Conservation (phyloP, 2,113 vertebrate species). For the Platysteira castanea region DNA sequence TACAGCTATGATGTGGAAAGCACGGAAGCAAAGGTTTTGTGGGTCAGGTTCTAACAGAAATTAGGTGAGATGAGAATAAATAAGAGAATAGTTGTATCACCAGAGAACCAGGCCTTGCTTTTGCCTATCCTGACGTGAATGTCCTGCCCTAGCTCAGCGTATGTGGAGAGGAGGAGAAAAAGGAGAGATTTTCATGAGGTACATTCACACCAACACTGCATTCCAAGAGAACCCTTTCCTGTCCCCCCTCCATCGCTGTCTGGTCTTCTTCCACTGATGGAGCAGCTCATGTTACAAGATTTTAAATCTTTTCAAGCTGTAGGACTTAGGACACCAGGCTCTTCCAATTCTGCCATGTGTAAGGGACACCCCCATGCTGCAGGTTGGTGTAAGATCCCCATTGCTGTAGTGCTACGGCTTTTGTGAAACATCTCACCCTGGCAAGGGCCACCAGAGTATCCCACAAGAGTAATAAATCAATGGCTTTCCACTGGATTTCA, state of each 20-base stretch:
- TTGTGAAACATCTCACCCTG: neutral
- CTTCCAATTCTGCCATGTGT: neutral
- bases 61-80: neutral
- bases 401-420: neutral
- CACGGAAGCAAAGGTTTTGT: neutral
- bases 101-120: neutral
- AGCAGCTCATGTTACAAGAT: rapidly evolving
- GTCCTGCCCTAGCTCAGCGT: neutral
- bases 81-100: neutral
- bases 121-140: neutral
- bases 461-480: neutral
- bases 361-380: neutral
- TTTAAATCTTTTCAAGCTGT: neutral
- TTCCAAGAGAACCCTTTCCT: neutral
- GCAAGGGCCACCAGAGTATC: neutral
- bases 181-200: neutral
- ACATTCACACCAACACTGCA: rapidly evolving
- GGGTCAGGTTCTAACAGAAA: neutral
- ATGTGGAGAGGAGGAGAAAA: neutral
- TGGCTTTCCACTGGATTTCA: neutral
- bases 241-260: neutral
- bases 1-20: neutral
- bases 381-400: neutral
- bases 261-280: neutral
- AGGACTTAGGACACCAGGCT: neutral